Base-by-base conservation (phyloP, 1,140 invertebrate species). In the Wasmannia auropunctata region DNA sequence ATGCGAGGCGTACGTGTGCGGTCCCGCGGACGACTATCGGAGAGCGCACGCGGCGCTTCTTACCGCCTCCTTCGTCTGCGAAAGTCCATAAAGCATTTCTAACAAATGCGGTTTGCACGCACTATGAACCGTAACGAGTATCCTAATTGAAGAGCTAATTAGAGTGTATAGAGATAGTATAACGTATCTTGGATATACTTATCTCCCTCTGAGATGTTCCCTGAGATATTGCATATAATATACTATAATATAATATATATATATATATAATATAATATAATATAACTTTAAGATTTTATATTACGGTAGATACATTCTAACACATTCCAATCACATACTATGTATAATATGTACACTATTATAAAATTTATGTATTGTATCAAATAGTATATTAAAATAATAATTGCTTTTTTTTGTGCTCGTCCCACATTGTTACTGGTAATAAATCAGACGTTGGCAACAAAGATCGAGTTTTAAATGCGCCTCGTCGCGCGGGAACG, bases 1-100 rank as follows among this genome's bases (percentile, higher is more conserved):
- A 80, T 80, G 77, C 63, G 34, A 80, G 14, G 19, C 28, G 28
- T 49, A 54, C 46, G 77, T 80, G 43, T 80, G 62, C 76, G 76
- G 62, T 67, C 76, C 14, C 14, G 31, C 16, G 60, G 25, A 19
- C 54, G 54, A 40, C 74, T 76, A 62, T 76, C 74, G 37, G 11
- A 28, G 25, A 6, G 25, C 19, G 22, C 37, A n/a, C 54, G 22
- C 34, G 51, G 51, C 43, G 49, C 37, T 43, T 69, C 63, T 65
- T 67, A 67, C 60, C 34, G 43, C 10, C 40, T 31, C 8, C 19
- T 60, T 51, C 25, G 54, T 43, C 56, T 28, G 43, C 56, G 56
- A 76, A 62, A 72, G 46, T 49, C 16, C 14, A 43, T 69, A 69
- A 69, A 75, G 22, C 34, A 58, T 31, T 76, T 76, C 19, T 62